Evolutionary conservation across 2,113 vertebrate species (phyloP).

Genomic region (Rattus norvegicus): GRCr8 NC_086021.1:28243501-28244000

Average conservation of each 20-base stretch:
- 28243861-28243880: not conserved
- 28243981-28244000: too few relatives aligned
- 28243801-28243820: not conserved
- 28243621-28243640: not conserved
- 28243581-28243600: fast-evolving
- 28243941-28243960: too few relatives aligned
- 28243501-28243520: not conserved
- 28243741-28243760: not conserved
- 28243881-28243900: not conserved
- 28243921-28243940: too few relatives aligned
- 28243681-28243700: not conserved
- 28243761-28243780: not conserved
- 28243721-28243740: too few relatives aligned
- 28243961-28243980: too few relatives aligned
- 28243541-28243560: not conserved
- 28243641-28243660: not conserved
- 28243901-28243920: too few relatives aligned
- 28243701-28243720: not conserved
- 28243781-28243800: not conserved
- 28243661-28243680: not conserved
- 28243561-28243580: not conserved
- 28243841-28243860: not conserved
- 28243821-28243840: not conserved
- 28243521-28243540: not conserved
- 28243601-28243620: not conserved